Percentiles rank a stretch among this genome's conserved stretches.
phyloP scores from a whole-genome alignment of 2,113 vertebrate species.

The Platycercus adscitus region DNA sequence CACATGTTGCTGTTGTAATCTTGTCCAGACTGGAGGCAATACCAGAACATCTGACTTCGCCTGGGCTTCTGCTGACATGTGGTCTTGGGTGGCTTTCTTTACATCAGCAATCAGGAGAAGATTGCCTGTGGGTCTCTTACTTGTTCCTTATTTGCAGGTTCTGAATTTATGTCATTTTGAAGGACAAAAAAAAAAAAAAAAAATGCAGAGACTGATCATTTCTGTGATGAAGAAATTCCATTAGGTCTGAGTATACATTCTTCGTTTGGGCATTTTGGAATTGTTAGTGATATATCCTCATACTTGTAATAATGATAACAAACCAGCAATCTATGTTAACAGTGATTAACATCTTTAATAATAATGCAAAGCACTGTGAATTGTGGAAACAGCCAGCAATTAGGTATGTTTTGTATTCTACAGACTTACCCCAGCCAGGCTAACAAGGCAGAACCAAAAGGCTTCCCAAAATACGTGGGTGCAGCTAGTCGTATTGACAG shows the following conservation, averaged over 20 bases:
- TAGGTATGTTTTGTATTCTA: neutral
- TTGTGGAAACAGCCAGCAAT: neutral
- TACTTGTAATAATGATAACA: neutral
- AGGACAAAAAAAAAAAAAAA: neutral
- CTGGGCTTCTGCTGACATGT: neutral
- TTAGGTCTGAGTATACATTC: neutral
- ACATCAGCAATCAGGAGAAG: neutral
- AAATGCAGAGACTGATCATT: neutral
- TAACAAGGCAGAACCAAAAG: neutral
- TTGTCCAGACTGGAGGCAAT: neutral
- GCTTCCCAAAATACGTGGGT: neutral
- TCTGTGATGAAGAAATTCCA: neutral
- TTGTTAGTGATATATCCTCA: neutral
- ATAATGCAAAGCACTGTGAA: neutral
- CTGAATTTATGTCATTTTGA: neutral
- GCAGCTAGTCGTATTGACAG: neutral
- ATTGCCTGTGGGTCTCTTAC: neutral
- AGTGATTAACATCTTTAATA: neutral
- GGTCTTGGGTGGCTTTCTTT: neutral
- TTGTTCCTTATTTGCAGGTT: neutral
- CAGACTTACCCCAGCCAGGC: neutral
- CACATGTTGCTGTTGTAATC: rapidly evolving
- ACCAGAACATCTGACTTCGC: neutral
- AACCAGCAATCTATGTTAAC: neutral
- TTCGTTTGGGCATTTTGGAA: neutral